Percentiles rank a stretch among this genome's conserved stretches.
Evolutionary conservation across 2,113 vertebrate genomes (phyloP).

Genomic region (Odontesthes bonariensis): DNA sequence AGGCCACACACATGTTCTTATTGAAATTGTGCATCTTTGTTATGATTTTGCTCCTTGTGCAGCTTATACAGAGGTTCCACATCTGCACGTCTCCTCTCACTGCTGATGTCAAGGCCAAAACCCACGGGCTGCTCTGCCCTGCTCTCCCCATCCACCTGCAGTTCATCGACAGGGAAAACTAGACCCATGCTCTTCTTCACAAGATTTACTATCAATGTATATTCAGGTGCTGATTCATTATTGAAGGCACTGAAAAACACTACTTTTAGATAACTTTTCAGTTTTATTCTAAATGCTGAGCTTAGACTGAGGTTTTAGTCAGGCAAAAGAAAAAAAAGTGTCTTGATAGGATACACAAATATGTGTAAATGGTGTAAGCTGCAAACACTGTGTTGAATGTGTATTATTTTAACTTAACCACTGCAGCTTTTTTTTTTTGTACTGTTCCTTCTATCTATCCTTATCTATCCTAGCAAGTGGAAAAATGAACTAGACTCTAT

Average conservation of each 20-base stretch:
- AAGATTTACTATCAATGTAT: slow-evolving; percentile 20
- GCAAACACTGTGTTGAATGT: slow-evolving; percentile 16
- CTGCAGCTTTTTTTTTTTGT: slow-evolving; percentile 6
- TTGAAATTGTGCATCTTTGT: neutral
- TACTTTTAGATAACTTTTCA: slow-evolving; percentile 30
- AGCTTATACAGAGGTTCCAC: slow-evolving; percentile 91
- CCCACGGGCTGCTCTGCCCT: slow-evolving; percentile 89
- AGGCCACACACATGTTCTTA: neutral
- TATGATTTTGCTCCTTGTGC: slow-evolving; percentile 38
- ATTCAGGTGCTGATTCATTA: slow-evolving; percentile 14
- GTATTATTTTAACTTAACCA: slow-evolving; percentile 17
- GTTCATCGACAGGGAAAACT: slow-evolving; percentile 82
- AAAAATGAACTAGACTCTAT: neutral
- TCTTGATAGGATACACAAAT: slow-evolving; percentile 14
- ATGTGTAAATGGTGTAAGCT: slow-evolving; percentile 28
- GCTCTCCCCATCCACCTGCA: slow-evolving; percentile 84
- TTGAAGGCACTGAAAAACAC: slow-evolving; percentile 8
- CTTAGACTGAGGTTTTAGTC: slow-evolving; percentile 60
- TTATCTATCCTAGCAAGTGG: neutral
- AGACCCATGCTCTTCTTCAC: neutral
- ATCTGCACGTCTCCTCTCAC: slow-evolving; percentile 85
- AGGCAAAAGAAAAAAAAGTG: slow-evolving; percentile 28
- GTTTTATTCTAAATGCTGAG: slow-evolving; percentile 11
- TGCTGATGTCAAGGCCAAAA: slow-evolving; percentile 84
- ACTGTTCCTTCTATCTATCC: slow-evolving; percentile 11